These are phyloP conservation scores for Rhagophthalmus giganteus DNA, from an alignment of 2,888 invertebrate species.

Conservation along the genomic window DNA sequence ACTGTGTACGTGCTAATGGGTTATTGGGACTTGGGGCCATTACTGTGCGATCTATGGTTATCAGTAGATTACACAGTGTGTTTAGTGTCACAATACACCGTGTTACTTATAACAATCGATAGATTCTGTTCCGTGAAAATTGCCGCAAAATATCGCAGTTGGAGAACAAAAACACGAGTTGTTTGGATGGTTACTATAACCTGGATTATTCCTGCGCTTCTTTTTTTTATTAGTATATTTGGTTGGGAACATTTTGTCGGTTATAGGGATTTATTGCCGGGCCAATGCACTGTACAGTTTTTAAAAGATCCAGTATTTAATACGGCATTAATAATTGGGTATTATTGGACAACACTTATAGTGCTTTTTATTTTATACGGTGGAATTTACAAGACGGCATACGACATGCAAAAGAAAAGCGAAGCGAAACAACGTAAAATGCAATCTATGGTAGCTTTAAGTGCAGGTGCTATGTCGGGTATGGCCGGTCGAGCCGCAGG, in stretches of 20 bases:
- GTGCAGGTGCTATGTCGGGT: constrained; percentile 87
- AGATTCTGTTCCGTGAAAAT: constrained; percentile 98
- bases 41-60: constrained; percentile 97
- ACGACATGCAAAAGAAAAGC: constrained; percentile 96
- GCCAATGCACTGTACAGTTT: constrained; percentile 95
- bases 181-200: constrained; percentile 95
- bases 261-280: constrained; percentile 81
- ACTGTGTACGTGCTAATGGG: constrained; percentile 96
- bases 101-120: constrained; percentile 96
- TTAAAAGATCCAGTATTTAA: constrained; percentile 97
- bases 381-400: constrained; percentile 96
- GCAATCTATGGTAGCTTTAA: constrained; percentile 91
- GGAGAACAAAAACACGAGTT: constrained; percentile 93
- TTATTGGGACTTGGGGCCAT: constrained; percentile 94
- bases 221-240: constrained; percentile 98
- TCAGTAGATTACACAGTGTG: constrained; percentile 99
- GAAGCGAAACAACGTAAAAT: constrained; percentile 95
- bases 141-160: constrained; percentile 94
- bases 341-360: constrained; percentile 96
- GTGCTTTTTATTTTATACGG: constrained; percentile 95
- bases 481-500: constrained; percentile 88
- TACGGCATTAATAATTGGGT: constrained; percentile 93
- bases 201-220: constrained; percentile 93
- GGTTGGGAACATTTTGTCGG: constrained; percentile 99
- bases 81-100: constrained; percentile 98